Percentiles rank a stretch among this genome's conserved stretches.
Conservation (phyloP, 2,113 vertebrate genomes). For the Vidua chalybeata region DNA sequence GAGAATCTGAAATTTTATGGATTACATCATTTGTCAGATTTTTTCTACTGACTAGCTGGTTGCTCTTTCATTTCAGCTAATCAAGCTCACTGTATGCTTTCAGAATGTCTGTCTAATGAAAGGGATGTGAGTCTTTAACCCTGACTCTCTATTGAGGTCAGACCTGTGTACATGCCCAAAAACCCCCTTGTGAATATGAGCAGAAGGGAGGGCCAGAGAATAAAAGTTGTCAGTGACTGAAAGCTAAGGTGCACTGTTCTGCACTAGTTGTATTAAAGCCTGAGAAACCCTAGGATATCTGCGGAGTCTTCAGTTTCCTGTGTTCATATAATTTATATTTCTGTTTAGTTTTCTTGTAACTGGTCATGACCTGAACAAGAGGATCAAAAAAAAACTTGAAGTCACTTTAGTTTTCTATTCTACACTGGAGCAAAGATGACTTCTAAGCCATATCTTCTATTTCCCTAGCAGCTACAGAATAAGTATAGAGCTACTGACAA, state of each 20-base stretch:
- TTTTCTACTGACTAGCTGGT: neutral
- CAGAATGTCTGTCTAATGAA: neutral
- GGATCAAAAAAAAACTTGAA: neutral
- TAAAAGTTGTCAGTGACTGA: neutral
- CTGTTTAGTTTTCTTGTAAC: neutral
- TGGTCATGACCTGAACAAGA: neutral
- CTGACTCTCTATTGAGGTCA: neutral
- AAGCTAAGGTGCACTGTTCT: neutral
- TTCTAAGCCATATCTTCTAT: neutral
- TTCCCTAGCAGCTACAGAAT: neutral
- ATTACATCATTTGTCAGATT: neutral
- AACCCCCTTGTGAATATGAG: neutral
- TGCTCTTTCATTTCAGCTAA: neutral
- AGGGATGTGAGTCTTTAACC: neutral
- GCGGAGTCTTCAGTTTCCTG: neutral
- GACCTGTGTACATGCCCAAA: neutral
- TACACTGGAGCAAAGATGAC: neutral
- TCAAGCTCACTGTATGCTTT: neutral
- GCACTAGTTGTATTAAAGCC: neutral
- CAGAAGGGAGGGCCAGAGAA: neutral
- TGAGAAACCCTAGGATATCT: neutral
- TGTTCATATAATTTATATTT: neutral
- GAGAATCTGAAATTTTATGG: neutral
- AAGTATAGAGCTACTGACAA: neutral
- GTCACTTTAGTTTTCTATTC: neutral